Evolutionary conservation across 2,113 vertebrate species (phyloP), one percentile per base, ranked within the genome.

Genomic region (Chroicocephalus ridibundus): DNA sequence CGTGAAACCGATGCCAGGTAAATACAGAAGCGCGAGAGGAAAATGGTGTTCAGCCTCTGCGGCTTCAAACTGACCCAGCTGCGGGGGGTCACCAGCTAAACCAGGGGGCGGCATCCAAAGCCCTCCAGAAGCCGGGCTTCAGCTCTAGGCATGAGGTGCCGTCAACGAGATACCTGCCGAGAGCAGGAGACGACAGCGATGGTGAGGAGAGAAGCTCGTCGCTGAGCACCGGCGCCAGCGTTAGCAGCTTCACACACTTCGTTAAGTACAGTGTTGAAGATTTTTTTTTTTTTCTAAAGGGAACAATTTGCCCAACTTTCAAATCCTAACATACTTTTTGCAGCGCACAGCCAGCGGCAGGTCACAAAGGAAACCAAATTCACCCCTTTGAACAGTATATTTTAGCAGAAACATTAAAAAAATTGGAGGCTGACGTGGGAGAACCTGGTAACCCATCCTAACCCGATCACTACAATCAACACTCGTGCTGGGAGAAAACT

Each of bases 381-480:
- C 26, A 24, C 44, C 21, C 32, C 14, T 61, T 49, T 70, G 82
- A 55, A 52, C 9, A 13, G 16, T 32, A 1, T 25, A 46, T 57
- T 82, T 69, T 44, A 77, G 25, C 68, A 79, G 58, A 72, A 84
- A 54, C 40, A 7, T 19, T 27, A 21, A 52, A 49, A 38, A 36
- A 47, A 25, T 5, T 3, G 10, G 68, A 61, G 57, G 22, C n/a
- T 77, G 38, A 22, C 27, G 22, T 34, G 21, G 52, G 31, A 80
- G 66, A 52, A 38, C 42, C 31, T 58, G 64, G 18, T 46, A n/a
- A 88, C 42, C 21, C 52, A 38, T 34, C 52, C 49, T 17, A n/a
- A 76, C 6, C 18, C 2, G 0, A 24, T 57, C 55, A 8, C 49
- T 51, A 2, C 38, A 19, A 2, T 15, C 54, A 24, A 1, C 38